Evolutionary conservation across 1,140 invertebrate species (phyloP).

Genomic region (Drosophila truncata): DNA sequence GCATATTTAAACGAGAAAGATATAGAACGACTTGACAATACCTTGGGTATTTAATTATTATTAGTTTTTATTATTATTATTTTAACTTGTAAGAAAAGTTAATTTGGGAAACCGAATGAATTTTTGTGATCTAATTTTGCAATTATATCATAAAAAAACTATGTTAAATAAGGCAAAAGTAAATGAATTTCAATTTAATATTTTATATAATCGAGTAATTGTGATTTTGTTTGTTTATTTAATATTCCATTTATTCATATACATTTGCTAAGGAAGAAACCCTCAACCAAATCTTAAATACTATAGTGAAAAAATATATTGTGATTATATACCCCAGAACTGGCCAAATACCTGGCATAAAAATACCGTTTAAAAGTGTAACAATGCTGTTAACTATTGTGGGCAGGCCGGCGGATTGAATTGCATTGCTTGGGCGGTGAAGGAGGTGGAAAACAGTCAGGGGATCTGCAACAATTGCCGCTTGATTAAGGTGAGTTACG

Average conservation of each 20-base stretch:
- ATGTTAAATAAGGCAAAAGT: neutral
- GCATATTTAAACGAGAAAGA: constrained; percentile 56
- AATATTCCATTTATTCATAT: too few species aligned
- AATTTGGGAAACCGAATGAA: neutral
- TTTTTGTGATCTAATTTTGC: neutral
- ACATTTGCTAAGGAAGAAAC: too few species aligned
- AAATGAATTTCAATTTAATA: too few species aligned
- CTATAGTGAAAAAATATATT: neutral
- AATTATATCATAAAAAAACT: neutral
- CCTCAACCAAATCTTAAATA: too few species aligned
- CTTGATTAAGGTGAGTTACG: constrained; percentile 65
- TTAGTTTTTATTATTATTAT: neutral
- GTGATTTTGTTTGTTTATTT: too few species aligned
- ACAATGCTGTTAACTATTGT: constrained; percentile 76
- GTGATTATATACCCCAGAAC: neutral
- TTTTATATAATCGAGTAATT: too few species aligned
- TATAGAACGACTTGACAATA: neutral
- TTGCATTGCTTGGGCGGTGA: neutral
- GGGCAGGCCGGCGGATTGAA: constrained; percentile 26
- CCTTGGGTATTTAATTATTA: neutral
- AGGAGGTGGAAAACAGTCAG: neutral
- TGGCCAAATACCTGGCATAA: constrained; percentile 3
- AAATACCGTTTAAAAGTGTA: constrained; percentile 80
- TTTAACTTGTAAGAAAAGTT: neutral
- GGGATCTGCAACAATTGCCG: constrained; percentile 59